Evolutionary conservation across 2,113 vertebrate genomes (phyloP).

Genomic region (Mystacornis crossleyi): DNA sequence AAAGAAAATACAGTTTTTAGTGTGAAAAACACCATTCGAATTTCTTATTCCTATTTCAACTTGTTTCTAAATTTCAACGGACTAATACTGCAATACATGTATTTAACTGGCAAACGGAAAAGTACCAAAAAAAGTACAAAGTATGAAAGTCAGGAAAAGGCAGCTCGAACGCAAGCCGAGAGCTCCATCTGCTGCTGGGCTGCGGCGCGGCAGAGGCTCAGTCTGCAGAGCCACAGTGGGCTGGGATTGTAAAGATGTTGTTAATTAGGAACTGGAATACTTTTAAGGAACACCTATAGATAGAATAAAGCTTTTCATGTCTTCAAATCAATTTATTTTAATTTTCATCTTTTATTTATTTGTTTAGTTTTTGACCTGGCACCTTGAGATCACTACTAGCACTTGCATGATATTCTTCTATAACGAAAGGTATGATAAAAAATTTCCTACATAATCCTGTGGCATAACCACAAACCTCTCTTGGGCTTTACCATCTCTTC

Average conservation of each 20-base stretch:
- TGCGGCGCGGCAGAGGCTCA: fast-evolving
- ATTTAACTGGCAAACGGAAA: fast-evolving
- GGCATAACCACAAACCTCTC: neutral
- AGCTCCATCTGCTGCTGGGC: slow-evolving; percentile 66
- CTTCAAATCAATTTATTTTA: neutral
- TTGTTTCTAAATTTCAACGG: neutral
- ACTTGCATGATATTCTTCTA: neutral
- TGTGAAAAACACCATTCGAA: neutral
- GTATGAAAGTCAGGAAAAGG: fast-evolving
- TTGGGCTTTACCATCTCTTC: neutral
- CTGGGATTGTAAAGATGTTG: neutral
- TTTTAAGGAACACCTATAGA: neutral
- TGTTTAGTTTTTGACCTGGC: neutral
- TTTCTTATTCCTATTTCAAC: neutral
- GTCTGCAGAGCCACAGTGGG: fast-evolving
- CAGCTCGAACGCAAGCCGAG: neutral
- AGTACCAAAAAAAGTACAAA: fast-evolving
- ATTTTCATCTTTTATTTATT: fast-evolving
- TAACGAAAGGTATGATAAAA: neutral
- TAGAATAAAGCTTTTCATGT: neutral
- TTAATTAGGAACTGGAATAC: neutral
- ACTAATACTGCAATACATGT: fast-evolving
- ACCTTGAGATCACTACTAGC: neutral
- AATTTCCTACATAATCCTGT: neutral
- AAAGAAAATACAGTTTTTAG: fast-evolving